Conservation (phyloP, 2,113 vertebrate species). For the human (Homo sapiens) region GRCh38 chr18:26039001-26039500, state of each 20-base stretch:
- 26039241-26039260: conserved; percentile 47
- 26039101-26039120: conserved; percentile 61
- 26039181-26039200: conserved; percentile 51
- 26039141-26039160: conserved; percentile 1
- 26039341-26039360: conserved; percentile 96
- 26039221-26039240: conserved; percentile 42
- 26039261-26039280: background rate
- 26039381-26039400: conserved; percentile 98
- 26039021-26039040: conserved; percentile 42
- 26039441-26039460: conserved; percentile 99
- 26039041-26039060: conserved; percentile 51
- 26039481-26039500: background rate
- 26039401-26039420: conserved; percentile 95
- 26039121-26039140: conserved; percentile 30
- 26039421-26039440: conserved; percentile 96
- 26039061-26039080: conserved; percentile 13
- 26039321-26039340: conserved; percentile 99
- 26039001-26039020: background rate
- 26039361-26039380: conserved; percentile 98
- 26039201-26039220: background rate
- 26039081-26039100: conserved; percentile 22
- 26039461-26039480: conserved; percentile 16
- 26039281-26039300: conserved; percentile 96
- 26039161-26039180: conserved; percentile 28
- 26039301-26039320: conserved; percentile 98